Conservation (phyloP, 64 coral and sea anemone species). For the Anthopleura sola region DNA sequence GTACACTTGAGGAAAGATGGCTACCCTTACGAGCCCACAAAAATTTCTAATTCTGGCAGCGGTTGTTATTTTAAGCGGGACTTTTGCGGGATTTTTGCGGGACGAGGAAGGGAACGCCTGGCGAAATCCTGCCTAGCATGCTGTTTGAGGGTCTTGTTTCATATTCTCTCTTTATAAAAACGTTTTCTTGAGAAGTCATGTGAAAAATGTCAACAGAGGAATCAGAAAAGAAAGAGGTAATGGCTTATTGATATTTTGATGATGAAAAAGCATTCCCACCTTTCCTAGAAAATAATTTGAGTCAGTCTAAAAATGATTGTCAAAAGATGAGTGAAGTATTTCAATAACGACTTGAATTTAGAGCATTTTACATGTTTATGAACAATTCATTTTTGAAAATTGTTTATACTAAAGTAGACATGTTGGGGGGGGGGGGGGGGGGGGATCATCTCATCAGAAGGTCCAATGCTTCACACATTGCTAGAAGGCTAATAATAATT, state of each 20-base stretch:
- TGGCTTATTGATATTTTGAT: no score
- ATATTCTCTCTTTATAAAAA: not conserved
- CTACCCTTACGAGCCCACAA: not conserved
- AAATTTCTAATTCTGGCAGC: not conserved
- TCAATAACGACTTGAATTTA: no score
- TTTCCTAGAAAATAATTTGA: not conserved
- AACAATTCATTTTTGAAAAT: no score
- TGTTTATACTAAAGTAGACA: no score
- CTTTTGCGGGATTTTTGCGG: not conserved
- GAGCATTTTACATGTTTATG: no score
- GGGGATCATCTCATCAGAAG: no score
- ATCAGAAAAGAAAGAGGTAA: slow-evolving; percentile 6
- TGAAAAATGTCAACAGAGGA: not conserved
- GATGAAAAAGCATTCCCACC: not conserved
- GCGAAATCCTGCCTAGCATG: not conserved
- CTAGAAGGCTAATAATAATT: no score
- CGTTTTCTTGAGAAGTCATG: not conserved
- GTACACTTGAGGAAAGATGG: not conserved
- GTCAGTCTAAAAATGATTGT: no score
- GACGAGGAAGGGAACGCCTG: not conserved
- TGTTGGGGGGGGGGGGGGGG: no score
- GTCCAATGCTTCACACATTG: no score
- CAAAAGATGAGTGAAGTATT: no score
- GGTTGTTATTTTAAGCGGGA: not conserved
- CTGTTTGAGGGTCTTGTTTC: not conserved